A percentile compares a stretch with the other conserved stretches of the same genome.
These are phyloP conservation scores for Andrena fulva DNA, from an alignment of 2,888 invertebrate species.

Conservation along the genomic window DNA sequence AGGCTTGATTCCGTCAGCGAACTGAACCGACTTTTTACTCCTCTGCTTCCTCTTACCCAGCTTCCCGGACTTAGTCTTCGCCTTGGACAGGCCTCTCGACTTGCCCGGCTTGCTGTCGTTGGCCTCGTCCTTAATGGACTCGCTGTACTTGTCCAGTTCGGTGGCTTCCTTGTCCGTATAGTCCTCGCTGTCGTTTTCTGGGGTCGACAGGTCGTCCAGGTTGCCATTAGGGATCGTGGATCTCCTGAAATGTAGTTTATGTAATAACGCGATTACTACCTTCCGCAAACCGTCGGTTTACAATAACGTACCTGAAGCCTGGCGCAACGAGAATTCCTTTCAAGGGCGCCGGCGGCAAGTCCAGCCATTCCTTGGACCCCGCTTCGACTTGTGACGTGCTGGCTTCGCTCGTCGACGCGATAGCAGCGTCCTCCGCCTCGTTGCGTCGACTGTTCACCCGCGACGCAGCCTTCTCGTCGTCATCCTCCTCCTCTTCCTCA, in stretches of 20 bases:
- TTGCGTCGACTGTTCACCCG: slow-evolving; percentile 48
- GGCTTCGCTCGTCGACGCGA: slow-evolving; percentile 15
- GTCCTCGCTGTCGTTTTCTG: slow-evolving; percentile 69
- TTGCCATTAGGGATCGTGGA: slow-evolving; percentile 77
- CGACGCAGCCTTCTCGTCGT: slow-evolving; percentile 49
- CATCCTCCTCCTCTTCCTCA: slow-evolving; percentile 62
- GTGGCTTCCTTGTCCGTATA: slow-evolving; percentile 54
- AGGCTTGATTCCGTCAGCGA: slow-evolving; percentile 88
- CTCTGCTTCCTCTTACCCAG: slow-evolving; percentile 51
- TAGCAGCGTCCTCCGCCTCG: slow-evolving; percentile 38
- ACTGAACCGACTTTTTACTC: slow-evolving; percentile 86
- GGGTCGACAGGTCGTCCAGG: slow-evolving; percentile 67
- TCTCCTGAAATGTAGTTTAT: slow-evolving; percentile 78
- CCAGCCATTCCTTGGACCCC: slow-evolving; percentile 66
- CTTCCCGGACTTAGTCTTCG: slow-evolving; percentile 40
- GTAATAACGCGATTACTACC: neutral
- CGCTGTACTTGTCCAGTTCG: slow-evolving; percentile 66
- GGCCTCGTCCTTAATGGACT: slow-evolving; percentile 50
- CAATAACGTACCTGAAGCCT: slow-evolving; percentile 84
- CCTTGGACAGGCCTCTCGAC: slow-evolving; percentile 34
- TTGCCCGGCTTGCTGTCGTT: slow-evolving; percentile 41
- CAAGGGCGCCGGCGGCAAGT: slow-evolving; percentile 84
- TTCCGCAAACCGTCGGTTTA: neutral
- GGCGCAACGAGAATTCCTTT: slow-evolving; percentile 87
- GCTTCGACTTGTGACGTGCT: slow-evolving; percentile 50